These are phyloP conservation scores for Pipistrellus nathusii DNA, from an alignment of 2,797 vertebrate species.

Conservation along the genomic window DNA sequence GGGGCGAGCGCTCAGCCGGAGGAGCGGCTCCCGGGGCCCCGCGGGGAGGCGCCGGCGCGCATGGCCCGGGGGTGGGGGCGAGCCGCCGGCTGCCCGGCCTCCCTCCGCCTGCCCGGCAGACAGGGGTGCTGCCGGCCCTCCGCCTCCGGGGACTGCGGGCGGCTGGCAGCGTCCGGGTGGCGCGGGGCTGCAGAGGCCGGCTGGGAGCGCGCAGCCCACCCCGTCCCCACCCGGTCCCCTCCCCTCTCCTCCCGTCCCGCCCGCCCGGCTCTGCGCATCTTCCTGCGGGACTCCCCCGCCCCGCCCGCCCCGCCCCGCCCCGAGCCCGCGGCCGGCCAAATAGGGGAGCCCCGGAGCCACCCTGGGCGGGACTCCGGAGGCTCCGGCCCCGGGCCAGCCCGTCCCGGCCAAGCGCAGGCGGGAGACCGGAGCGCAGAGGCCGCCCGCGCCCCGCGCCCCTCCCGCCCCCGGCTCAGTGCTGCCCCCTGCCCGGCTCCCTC, in stretches of 20 bases:
- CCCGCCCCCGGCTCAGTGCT: neutral
- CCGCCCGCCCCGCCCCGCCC: constrained; percentile 70
- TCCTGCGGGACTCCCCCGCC: constrained; percentile 11
- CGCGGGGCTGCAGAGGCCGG: constrained; percentile 72
- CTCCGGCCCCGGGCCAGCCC: neutral
- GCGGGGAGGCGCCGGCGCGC: constrained; percentile 80
- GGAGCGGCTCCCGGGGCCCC: constrained; percentile 79
- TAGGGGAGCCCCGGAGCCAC: constrained; percentile 60
- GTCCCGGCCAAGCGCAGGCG: neutral
- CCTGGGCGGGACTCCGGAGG: constrained; percentile 18
- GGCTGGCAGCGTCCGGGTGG: constrained; percentile 83
- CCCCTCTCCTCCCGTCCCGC: neutral
- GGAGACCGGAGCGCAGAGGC: too few species aligned
- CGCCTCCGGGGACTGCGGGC: constrained; percentile 58
- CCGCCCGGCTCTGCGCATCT: neutral
- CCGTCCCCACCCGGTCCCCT: constrained; percentile 63
- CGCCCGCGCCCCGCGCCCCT: too few species aligned
- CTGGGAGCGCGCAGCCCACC: constrained; percentile 65
- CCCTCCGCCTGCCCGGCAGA: neutral
- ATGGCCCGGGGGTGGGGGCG: constrained; percentile 81
- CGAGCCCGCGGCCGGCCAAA: constrained; percentile 48
- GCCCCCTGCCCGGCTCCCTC: neutral
- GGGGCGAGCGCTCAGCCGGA: constrained; percentile 76
- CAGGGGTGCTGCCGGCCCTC: constrained; percentile 46
- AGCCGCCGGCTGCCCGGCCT: constrained; percentile 62